These are phyloP conservation scores for Amaurobius ferox DNA, from an alignment of 2,888 invertebrate genomes.

Conservation along the genomic window DNA sequence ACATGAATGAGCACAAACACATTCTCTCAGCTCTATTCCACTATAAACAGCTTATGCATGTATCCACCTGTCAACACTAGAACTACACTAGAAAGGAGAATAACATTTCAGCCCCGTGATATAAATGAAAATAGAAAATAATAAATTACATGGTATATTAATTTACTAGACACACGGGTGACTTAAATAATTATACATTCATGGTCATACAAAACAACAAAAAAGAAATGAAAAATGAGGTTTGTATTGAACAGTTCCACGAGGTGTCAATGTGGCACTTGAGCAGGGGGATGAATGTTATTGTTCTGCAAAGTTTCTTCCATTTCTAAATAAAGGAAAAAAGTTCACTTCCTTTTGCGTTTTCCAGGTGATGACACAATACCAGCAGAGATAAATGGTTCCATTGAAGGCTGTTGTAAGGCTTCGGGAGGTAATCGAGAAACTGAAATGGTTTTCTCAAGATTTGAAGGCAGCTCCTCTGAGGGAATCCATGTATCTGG, in stretches of 20 bases:
- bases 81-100: neutral
- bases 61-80: neutral
- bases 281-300: constrained; percentile 30
- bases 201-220: constrained; percentile 3
- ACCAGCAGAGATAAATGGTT: constrained; percentile 32
- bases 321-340: neutral
- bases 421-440: constrained; percentile 76
- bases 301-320: neutral
- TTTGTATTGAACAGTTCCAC: constrained; percentile 6
- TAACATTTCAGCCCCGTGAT: neutral
- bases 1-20: neutral
- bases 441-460: constrained; percentile 77
- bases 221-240: constrained; percentile 24
- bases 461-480: constrained; percentile 78
- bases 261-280: constrained; percentile 45
- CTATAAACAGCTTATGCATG: neutral
- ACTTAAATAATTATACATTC: constrained; percentile 17
- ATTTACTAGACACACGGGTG: constrained; percentile 12
- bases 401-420: constrained; percentile 34
- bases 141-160: constrained; percentile 29
- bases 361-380: constrained; percentile 40
- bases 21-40: constrained; percentile 3
- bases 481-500: constrained; percentile 92
- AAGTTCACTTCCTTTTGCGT: constrained; percentile 61
- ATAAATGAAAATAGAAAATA: neutral